Evolutionary conservation across 1,140 invertebrate genomes (phyloP), one percentile per base, ranked within the genome.

Genomic region (Drosophila insularis): DNA sequence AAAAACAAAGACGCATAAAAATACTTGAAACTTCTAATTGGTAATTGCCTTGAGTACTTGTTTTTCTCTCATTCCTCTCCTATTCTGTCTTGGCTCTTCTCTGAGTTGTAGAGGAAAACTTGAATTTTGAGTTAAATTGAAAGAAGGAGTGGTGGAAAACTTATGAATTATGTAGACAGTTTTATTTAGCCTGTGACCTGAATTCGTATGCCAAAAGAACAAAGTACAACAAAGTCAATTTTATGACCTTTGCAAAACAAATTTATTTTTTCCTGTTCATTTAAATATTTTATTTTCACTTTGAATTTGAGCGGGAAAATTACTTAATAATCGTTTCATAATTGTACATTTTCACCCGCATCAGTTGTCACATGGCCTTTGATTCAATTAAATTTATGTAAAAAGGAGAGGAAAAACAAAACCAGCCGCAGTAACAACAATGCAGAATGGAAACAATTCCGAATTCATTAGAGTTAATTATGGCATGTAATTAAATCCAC

Each of bases 141-240:
- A 50, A 11, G 17, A 21, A 21, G 11, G 43, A 50, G 17, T 11
- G 7, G 11, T 10, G 10, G 17, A n/a, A 23, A 61, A 21, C 59
- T 61, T 61, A 40, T 61, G 39, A 63, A 46, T 63, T 63, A 63
- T 64, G 35, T 54, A 31, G 63, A 66, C 50, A 66, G 53, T 66
- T 66, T 56, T 56, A 66, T 58, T 31, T 55, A 55, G 27, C 35
- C 31, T 37, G 31, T 66, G 63, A 56, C 54, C 63, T 37, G 54
- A 66, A 66, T 39, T 50, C 43, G 17, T 21, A 50, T 50, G 43
- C 43, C 43, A 50, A 37, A 37, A 37, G 3, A 37, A 37, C 10
- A 0, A 37, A 50, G 17, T 21, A 50, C 19, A 21, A n/a, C 43
- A 50, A 21, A 50, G 43, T 21, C 17, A 50, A 50, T 50, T 50